Conservation (phyloP, 1,140 invertebrate species). For the Drosophila tsacasi region DNA sequence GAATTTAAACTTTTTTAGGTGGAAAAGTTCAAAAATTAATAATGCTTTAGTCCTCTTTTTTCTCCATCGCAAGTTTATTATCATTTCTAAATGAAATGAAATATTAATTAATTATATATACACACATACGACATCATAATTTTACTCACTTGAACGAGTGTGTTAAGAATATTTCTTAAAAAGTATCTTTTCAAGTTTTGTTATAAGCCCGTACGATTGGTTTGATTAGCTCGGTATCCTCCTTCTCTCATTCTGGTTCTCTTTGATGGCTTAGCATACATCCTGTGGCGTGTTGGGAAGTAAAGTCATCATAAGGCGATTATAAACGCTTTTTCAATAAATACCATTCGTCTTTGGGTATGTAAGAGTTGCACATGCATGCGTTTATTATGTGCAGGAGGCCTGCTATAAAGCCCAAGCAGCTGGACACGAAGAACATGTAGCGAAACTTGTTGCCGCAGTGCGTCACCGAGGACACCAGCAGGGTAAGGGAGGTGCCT, state of each 20-base stretch:
- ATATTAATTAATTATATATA: no score
- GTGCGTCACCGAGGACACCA: slow-evolving; percentile 45
- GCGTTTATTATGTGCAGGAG: slow-evolving; percentile 58
- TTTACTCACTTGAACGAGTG: background rate
- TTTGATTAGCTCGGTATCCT: no score
- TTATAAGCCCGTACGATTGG: background rate
- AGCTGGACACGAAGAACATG: slow-evolving; percentile 32
- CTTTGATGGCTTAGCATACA: slow-evolving; percentile 23
- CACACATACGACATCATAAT: background rate
- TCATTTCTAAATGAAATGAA: background rate
- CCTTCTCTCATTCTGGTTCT: background rate
- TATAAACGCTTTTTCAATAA: slow-evolving; percentile 18
- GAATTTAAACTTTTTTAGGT: background rate
- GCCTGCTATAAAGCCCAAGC: slow-evolving; percentile 48
- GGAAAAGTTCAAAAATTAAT: background rate
- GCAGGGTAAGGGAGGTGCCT: slow-evolving; percentile 14
- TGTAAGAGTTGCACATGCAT: slow-evolving; percentile 52
- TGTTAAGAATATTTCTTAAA: background rate
- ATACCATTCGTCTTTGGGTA: slow-evolving; percentile 58
- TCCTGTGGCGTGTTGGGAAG: background rate
- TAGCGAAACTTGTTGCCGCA: slow-evolving; percentile 46
- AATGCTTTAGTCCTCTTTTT: background rate
- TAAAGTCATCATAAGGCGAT: background rate
- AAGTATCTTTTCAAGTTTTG: background rate
- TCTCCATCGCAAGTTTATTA: background rate